Evolutionary conservation across 2,113 vertebrate genomes (phyloP), one percentile per base, ranked within the genome.

Genomic region (Ciconia stormi): DNA sequence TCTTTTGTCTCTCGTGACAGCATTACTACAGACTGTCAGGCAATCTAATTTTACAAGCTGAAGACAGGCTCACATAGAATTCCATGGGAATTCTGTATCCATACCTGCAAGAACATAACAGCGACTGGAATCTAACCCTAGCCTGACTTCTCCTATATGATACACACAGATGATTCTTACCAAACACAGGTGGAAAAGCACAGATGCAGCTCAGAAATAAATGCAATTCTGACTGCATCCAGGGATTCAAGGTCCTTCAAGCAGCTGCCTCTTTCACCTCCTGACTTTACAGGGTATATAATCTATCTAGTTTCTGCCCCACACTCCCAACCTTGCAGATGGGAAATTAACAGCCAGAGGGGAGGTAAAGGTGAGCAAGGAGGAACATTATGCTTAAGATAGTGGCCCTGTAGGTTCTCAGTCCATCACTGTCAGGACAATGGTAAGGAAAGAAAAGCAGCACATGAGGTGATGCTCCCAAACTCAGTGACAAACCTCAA

Each of bases 1-100:
- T 12, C 92, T 78, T 96, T 71, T 94, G 87, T 90, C 66, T 63
- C 78, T 25, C 3, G 12, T 42, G 71, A 49, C 76, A 80, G 62
- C 82, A 79, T 32, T 38, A 22, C 38, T 40, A 44, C 44, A 74
- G 87, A 50, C 46, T 69, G 84, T 18, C 62, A 78, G 67, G 82
- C 81, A 91, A 87, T 77, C 82, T 78, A 46, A 70, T 86, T 95
- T 91, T 89, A 96, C 90, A 82, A 81, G 84, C 78, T 46, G 86
- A 76, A 80, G 89, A 90, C 90, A 87, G 72, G 65, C 56, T 93
- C 40, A 23, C 62, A 26, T 5, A 0, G 13, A 85, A 90, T 50
- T 30, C 71, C 3, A 2, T 52, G 52, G 59, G 61, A 83, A 83
- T 79, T 53, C 53, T 65, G 87, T 58, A 82, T 20, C 73, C 70